Base-by-base conservation (phyloP, 2,113 vertebrate species). In the Cacatua alba region DNA sequence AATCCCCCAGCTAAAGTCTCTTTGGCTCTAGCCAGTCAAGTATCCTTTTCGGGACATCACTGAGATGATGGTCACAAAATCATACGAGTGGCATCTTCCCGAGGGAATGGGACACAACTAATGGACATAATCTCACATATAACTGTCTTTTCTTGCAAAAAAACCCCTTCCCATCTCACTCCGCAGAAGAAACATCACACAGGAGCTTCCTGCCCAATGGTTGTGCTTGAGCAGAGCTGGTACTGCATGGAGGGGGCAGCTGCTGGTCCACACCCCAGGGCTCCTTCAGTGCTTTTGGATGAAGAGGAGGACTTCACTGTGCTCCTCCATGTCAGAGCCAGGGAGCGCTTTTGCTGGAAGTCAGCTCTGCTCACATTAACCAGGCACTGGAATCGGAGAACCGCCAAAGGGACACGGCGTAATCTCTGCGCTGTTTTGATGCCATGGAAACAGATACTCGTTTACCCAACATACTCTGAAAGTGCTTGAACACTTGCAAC, bases 391-490 rank as follows among this genome's bases (percentile, higher is more conserved):
- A 48, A 77, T 26, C 26, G 9, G 53, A 77, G 72, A 86, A 6
- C 78, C 0, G 4, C 83, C 67, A 29, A 24, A 52, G 89, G 88
- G 80, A 90, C 74, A 13, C 29, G 10, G 85, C 8, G 6, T 41
- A 76, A 94, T 52, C 43, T 46, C 77, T 48, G 44, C 8, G 52
- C 72, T 81, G 81, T 92, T 94, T 84, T 70, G 95, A 65, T 95
- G 91, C 94, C 88, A 92, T 80, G 94, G 97, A 48, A 95, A 98
- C 96, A 69, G 60, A 86, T 80, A 24, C 43, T 67, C 78, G 13
- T 97, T 96, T 97, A 97, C 93, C 70, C 91, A 96, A 95, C 84
- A 67, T 13, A 92, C 85, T 83, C 88, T 25, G 62, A 39, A 88
- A 95, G 82, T 20, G 72, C 92, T 55, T 13, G 76, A 96, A 68